Evolutionary conservation across 2,888 invertebrate genomes (phyloP).

Genomic region (Melanostoma scalare): DNA sequence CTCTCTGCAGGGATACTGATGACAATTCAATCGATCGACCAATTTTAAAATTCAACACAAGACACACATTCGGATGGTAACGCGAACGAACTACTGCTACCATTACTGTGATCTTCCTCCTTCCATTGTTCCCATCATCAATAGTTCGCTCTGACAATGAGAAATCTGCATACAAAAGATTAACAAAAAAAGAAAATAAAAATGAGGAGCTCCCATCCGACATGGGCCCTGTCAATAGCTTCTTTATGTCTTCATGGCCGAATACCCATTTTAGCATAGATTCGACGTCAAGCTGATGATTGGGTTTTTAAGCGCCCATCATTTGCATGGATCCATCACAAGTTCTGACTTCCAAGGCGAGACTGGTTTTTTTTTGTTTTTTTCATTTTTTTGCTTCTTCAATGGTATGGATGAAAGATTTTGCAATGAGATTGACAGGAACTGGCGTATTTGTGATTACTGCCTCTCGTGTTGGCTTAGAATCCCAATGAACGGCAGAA

Average conservation of each 20-base stretch:
- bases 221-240: conserved; percentile 57
- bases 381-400: neutral
- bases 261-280: conserved; percentile 48
- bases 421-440: conserved; percentile 53
- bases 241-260: conserved; percentile 64
- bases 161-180: conserved; percentile 66
- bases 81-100: neutral
- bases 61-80: neutral
- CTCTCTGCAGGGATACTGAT: conserved; percentile 11
- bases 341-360: neutral
- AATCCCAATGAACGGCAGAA: neutral
- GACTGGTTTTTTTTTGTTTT: conserved; percentile 13
- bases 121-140: neutral
- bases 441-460: conserved; percentile 51
- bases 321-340: conserved; percentile 49
- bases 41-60: conserved; percentile 22
- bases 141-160: neutral
- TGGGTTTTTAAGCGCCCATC: conserved; percentile 1
- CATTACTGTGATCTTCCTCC: neutral
- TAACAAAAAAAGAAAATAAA: conserved; percentile 1
- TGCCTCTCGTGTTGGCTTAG: conserved; percentile 19
- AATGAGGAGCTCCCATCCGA: conserved; percentile 20
- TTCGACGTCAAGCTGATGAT: conserved; percentile 3
- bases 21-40: conserved; percentile 56
- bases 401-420: conserved; percentile 48